Percentiles rank a stretch among this genome's conserved stretches.
These are phyloP conservation scores for Ephialtes manifestator DNA, from an alignment of 2,888 invertebrate genomes.

Conservation along the genomic window DNA sequence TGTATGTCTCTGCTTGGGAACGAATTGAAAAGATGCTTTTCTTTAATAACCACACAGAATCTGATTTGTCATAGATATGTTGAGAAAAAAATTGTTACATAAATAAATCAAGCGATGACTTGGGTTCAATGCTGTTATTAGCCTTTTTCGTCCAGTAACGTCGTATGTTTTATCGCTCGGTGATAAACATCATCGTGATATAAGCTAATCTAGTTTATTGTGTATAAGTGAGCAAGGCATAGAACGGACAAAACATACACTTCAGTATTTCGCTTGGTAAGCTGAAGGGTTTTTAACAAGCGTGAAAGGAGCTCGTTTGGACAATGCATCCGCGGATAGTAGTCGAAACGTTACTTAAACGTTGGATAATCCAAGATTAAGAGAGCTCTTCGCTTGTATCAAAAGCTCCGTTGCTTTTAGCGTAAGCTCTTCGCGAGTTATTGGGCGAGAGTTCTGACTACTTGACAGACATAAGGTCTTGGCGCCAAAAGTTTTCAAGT, in stretches of 20 bases:
- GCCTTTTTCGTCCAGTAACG: background rate
- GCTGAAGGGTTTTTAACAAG: conserved; percentile 12
- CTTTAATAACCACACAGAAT: no score
- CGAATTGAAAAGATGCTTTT: no score
- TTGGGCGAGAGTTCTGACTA: background rate
- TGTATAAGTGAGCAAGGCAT: background rate
- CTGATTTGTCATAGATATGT: no score
- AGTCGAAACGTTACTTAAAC: conserved; percentile 32
- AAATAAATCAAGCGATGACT: no score
- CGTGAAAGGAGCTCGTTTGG: conserved; percentile 37
- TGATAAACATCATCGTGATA: no score
- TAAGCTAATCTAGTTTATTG: background rate
- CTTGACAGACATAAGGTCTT: background rate
- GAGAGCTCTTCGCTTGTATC: conserved; percentile 22
- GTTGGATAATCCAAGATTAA: conserved; percentile 57
- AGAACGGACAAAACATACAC: background rate
- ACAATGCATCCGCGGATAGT: conserved; percentile 33
- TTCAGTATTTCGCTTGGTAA: background rate
- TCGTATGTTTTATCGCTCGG: background rate
- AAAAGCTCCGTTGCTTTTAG: conserved; percentile 22
- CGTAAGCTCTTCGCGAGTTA: conserved; percentile 23
- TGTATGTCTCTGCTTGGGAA: no score
- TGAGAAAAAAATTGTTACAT: no score
- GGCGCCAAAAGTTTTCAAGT: background rate
- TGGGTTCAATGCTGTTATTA: background rate